Base-by-base conservation (phyloP, 2,113 vertebrate genomes). In the Cynoglossus semilaevis region DNA sequence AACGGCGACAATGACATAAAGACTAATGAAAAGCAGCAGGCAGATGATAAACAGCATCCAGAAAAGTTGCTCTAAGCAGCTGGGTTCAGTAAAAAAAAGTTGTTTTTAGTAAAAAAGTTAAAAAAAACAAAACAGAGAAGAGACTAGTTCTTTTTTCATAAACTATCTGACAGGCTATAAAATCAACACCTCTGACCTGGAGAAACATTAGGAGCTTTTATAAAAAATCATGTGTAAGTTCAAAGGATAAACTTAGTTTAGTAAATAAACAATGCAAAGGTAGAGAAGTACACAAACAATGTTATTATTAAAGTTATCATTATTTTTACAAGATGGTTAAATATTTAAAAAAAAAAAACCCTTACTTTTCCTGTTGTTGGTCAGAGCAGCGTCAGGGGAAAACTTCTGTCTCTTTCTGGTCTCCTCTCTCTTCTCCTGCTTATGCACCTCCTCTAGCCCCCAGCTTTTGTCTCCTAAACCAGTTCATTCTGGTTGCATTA, bases 401-500 rank as follows among this genome's bases (percentile, higher is more conserved):
- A 57, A 57, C 46, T 52, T 69, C 16, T 50, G 16, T 67, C 35
- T 37, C 47, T 61, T 48, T 55, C 41, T 54, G 34, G 59, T 49
- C 43, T 53, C 44, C 29, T 43, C 7, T 64, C 14, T 60, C 36
- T 51, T 60, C 14, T 60, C 36, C 46, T 22, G 12, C 35, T 60
- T n/a, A 3, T 55, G 54, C 60, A 44, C 56, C 66, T 56, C 66
- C 55, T 47, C 51, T 16, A n/a, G 38, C 42, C 45, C 61, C 37
- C 58, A 15, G 65, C 74, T 58, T 63, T 74, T 77, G 78, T 77
- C 70, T 70, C 62, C 44, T 36, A 64, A 74, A 68, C 70, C 78
- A 71, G 74, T 77, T 74, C 59, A 74, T 64, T 67, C 78, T 74
- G 63, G 78, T 68, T 68, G 44, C 58, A 62, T 68, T 70, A 70